Evolutionary conservation across 2,113 vertebrate species (phyloP).

Genomic region (Mastomys coucha): DNA sequence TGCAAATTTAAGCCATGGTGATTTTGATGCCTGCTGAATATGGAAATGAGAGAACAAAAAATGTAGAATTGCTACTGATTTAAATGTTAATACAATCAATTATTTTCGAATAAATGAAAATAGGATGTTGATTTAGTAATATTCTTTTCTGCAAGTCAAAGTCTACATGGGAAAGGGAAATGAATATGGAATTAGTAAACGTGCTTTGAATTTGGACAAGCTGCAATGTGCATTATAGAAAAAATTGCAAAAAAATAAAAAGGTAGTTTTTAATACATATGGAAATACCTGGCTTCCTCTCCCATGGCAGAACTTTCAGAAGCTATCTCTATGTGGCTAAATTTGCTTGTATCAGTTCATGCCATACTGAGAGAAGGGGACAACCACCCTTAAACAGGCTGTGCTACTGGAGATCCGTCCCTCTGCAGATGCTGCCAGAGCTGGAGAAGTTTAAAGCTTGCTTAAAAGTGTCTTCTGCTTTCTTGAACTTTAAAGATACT

Average conservation of each 20-base stretch:
- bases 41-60: background rate
- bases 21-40: background rate
- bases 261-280: background rate
- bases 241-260: background rate
- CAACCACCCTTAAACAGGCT: background rate
- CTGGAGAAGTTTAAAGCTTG: background rate
- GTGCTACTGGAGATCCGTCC: no score
- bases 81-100: background rate
- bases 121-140: background rate
- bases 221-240: background rate
- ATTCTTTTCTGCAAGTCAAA: background rate
- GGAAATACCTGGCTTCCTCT: no score
- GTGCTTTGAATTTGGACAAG: background rate
- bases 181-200: background rate
- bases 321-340: background rate
- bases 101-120: background rate
- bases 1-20: background rate
- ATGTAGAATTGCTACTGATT: background rate
- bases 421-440: background rate
- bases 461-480: background rate
- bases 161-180: background rate
- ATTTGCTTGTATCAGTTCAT: background rate
- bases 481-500: background rate
- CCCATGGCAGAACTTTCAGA: background rate
- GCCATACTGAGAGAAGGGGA: no score